Evolutionary conservation across 2,797 vertebrate species (phyloP).

Genomic region (Selene dorsalis): DNA sequence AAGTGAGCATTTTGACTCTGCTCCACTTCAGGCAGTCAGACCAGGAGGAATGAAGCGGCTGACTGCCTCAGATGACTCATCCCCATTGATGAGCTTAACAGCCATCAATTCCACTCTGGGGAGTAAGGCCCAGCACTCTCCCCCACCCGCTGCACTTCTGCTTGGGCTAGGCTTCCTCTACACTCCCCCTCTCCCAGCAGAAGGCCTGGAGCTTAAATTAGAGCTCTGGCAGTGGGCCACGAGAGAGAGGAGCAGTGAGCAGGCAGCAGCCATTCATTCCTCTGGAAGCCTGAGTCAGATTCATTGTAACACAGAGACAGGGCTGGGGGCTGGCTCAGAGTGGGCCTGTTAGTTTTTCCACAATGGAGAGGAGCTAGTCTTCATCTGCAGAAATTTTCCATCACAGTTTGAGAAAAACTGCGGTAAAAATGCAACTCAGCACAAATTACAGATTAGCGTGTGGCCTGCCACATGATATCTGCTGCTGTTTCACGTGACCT

Average conservation of each 20-base stretch:
- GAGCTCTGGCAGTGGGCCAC: constrained; percentile 79
- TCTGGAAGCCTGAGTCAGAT: constrained; percentile 75
- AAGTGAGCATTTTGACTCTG: constrained; percentile 66
- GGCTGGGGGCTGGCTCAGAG: constrained; percentile 42
- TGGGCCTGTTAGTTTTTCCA: constrained; percentile 58
- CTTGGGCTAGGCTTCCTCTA: constrained; percentile 75
- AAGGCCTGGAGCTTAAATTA: constrained; percentile 83
- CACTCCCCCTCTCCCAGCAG: constrained; percentile 71
- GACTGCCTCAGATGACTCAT: constrained; percentile 82
- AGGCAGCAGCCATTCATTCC: constrained; percentile 79
- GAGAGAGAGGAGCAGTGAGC: constrained; percentile 66
- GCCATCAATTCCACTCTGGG: constrained; percentile 80
- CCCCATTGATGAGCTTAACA: constrained; percentile 84
- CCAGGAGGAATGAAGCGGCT: constrained; percentile 74
- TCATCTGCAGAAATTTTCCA: constrained; percentile 43
- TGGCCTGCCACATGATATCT: constrained; percentile 5
- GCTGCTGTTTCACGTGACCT: constrained; percentile 11
- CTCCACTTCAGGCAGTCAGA: constrained; percentile 68
- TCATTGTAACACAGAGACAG: constrained; percentile 64
- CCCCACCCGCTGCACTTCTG: constrained; percentile 65
- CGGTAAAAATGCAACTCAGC: constrained; percentile 46
- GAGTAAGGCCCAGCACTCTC: constrained; percentile 63
- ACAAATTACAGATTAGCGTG: constrained; percentile 36
- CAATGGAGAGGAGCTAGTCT: constrained; percentile 54
- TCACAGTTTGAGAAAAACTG: constrained; percentile 42